Percentiles rank a stretch among this genome's conserved stretches.
phyloP scores from a whole-genome alignment of 1,140 invertebrate species.

The Scaptomyza pallida region DNA sequence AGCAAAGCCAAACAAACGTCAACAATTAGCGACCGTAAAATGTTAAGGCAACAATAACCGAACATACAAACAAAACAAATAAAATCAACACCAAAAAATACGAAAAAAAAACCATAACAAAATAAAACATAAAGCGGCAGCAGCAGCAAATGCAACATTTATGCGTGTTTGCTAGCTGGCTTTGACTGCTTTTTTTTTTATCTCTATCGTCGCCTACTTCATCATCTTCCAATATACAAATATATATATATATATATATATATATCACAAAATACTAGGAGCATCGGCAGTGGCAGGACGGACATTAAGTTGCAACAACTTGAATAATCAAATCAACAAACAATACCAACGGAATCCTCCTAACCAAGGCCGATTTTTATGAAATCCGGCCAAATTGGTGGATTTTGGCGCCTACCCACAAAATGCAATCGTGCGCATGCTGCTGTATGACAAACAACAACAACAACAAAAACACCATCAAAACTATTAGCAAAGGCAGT shows the following conservation, averaged over 20 bases:
- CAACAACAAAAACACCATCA: slow-evolving; percentile 18
- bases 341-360: slow-evolving; percentile 28
- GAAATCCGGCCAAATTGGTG: slow-evolving; percentile 47
- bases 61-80: too few relatives aligned
- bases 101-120: slow-evolving; percentile 16
- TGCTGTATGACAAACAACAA: slow-evolving; percentile 70
- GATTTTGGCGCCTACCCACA: slow-evolving; percentile 65
- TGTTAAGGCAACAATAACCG: slow-evolving; percentile 35
- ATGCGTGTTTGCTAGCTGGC: slow-evolving; percentile 36
- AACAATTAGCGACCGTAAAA: slow-evolving; percentile 28
- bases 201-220: slow-evolving; percentile 16
- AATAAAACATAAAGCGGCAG: slow-evolving; percentile 13
- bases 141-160: slow-evolving; percentile 45
- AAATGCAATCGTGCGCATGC: slow-evolving; percentile 81
- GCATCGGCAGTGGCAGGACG: slow-evolving; percentile 24
- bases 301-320: neutral
- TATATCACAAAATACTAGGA: slow-evolving; percentile 11
- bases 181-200: slow-evolving; percentile 25
- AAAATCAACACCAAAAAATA: slow-evolving; percentile 32
- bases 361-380: slow-evolving; percentile 60
- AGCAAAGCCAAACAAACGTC: slow-evolving; percentile 12
- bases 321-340: neutral
- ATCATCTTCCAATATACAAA: slow-evolving; percentile 10
- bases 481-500: slow-evolving; percentile 5
- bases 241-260: neutral